Percentiles rank a stretch among this genome's conserved stretches.
Conservation (phyloP, 2,113 vertebrate species). For the Macrotis lagotis region DNA sequence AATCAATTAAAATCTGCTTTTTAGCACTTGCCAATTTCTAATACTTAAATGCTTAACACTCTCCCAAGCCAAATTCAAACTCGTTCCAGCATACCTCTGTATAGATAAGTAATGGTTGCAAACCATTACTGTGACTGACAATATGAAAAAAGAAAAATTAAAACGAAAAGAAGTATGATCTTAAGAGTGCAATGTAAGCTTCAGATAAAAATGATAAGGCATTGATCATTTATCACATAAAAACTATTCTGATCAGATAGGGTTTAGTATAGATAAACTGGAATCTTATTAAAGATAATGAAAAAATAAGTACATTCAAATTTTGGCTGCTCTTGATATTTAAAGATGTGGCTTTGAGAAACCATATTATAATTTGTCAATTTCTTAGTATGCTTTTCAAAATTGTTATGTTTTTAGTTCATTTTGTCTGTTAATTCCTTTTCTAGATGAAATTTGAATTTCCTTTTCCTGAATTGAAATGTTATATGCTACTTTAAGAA, state of each 20-base stretch:
- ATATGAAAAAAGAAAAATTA: constrained; percentile 53
- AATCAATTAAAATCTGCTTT: neutral
- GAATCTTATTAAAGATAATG: constrained; percentile 29
- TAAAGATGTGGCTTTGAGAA: constrained; percentile 19
- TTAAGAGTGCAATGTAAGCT: constrained; percentile 57
- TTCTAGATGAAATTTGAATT: constrained; percentile 60
- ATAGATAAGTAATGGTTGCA: neutral
- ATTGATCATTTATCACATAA: constrained; percentile 59
- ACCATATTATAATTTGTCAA: neutral
- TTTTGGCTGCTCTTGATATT: constrained; percentile 23
- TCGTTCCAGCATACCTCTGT: neutral
- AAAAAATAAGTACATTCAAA: constrained; percentile 2
- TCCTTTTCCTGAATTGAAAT: constrained; percentile 49
- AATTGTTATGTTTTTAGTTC: neutral
- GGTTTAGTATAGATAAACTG: neutral
- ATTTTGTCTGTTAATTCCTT: constrained; percentile 27
- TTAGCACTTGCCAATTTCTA: neutral
- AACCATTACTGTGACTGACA: constrained; percentile 23
- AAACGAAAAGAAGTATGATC: constrained; percentile 33
- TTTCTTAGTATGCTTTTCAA: constrained; percentile 12
- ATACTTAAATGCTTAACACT: neutral
- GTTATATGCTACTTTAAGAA: constrained; percentile 8
- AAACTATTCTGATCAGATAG: constrained; percentile 47
- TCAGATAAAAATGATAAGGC: constrained; percentile 81
- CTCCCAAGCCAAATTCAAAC: neutral